These are phyloP conservation scores for Mactra quadrangularis DNA, from an alignment of 1,140 invertebrate genomes.

Conservation along the genomic window DNA sequence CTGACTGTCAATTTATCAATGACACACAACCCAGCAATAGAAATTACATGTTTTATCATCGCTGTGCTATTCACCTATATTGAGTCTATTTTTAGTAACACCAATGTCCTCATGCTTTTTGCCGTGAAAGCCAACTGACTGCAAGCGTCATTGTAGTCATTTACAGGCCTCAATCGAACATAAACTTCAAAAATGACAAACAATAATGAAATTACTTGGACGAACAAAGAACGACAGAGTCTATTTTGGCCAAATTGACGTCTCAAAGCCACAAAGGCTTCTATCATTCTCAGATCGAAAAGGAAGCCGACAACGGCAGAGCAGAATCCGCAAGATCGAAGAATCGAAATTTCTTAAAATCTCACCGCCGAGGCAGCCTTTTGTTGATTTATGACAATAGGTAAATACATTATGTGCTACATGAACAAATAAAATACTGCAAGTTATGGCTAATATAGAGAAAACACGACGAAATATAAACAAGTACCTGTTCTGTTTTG, in stretches of 20 bases:
- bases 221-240: background rate
- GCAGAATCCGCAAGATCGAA: constrained; percentile 14
- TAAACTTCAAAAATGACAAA: background rate
- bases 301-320: constrained; percentile 12
- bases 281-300: constrained; percentile 34
- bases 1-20: too few relatives aligned
- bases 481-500: constrained; percentile 50
- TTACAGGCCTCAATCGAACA: background rate
- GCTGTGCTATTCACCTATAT: constrained; percentile 10
- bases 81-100: constrained; percentile 44
- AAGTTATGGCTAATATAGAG: background rate
- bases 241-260: background rate
- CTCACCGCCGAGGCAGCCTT: too few relatives aligned
- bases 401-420: too few relatives aligned
- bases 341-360: background rate
- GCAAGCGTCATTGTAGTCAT: constrained; percentile 11
- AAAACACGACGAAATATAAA: constrained; percentile 28
- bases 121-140: constrained; percentile 41
- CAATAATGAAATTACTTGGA: background rate
- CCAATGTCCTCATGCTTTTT: constrained; percentile 48
- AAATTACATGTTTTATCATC: too few relatives aligned
- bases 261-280: background rate
- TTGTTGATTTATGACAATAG: too few relatives aligned
- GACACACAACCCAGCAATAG: too few relatives aligned
- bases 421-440: too few relatives aligned